A percentile compares a stretch with the other conserved stretches of the same genome.
Conservation (phyloP, 2,113 vertebrate species). For the Telmatochromis sp. region DNA sequence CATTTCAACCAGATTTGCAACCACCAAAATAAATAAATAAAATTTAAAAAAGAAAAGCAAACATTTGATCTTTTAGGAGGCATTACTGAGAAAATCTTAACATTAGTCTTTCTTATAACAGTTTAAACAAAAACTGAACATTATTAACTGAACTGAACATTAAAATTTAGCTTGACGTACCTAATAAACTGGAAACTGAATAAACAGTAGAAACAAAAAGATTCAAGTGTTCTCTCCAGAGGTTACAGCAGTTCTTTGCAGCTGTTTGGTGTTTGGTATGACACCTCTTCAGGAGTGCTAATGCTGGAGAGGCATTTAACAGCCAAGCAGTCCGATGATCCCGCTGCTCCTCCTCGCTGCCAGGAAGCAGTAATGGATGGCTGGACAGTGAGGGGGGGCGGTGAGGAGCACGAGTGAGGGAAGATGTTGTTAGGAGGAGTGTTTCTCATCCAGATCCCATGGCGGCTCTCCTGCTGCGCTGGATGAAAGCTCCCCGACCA, state of each 20-base stretch:
- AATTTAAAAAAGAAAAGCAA: not conserved
- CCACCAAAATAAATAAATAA: not conserved
- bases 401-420: not conserved
- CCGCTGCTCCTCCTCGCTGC: not conserved
- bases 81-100: not conserved
- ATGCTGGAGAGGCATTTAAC: slow-evolving; percentile 61
- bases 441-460: slow-evolving; percentile 46
- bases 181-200: not conserved
- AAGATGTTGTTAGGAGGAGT: slow-evolving; percentile 29
- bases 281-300: slow-evolving; percentile 62
- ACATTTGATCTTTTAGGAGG: not conserved
- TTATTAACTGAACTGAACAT: not conserved
- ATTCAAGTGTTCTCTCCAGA: not conserved
- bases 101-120: not conserved
- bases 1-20: not conserved
- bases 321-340: slow-evolving; percentile 18
- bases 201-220: not conserved
- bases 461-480: slow-evolving; percentile 47
- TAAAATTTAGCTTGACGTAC: not conserved
- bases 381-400: not conserved
- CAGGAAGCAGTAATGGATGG: slow-evolving; percentile 52
- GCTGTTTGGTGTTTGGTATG: slow-evolving; percentile 51
- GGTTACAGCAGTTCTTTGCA: slow-evolving; percentile 37
- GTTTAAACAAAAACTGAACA: not conserved
- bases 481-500: slow-evolving; percentile 76